Conservation (phyloP, 2,888 invertebrate species). For the Drosophila koepferae region DNA sequence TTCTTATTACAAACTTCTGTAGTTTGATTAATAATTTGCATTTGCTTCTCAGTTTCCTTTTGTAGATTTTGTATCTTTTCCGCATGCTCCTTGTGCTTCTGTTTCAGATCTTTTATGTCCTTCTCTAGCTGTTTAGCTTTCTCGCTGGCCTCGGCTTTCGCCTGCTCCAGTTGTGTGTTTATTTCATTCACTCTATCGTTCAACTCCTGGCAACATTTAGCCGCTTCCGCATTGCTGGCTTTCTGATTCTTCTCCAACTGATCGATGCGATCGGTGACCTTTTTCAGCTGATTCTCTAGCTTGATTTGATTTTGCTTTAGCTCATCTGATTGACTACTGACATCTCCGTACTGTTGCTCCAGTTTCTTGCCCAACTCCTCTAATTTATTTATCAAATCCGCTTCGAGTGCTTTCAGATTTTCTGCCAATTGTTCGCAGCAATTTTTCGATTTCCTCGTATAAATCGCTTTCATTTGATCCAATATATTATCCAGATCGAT, state of each 20-base stretch:
- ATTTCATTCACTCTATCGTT: slow-evolving; percentile 12
- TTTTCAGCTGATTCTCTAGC: slow-evolving; percentile 6
- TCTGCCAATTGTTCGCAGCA: slow-evolving; percentile 39
- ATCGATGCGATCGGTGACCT: slow-evolving; percentile 3
- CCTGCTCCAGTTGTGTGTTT: not conserved
- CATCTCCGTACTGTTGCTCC: not conserved
- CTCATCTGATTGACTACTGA: not conserved
- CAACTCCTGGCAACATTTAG: slow-evolving; percentile 40
- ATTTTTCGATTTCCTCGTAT: slow-evolving; percentile 4
- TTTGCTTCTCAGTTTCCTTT: slow-evolving; percentile 1
- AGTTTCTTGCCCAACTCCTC: slow-evolving; percentile 1
- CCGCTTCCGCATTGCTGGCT: too few relatives aligned
- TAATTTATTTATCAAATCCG: slow-evolving; percentile 9
- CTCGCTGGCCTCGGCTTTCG: not conserved
- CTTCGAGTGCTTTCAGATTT: slow-evolving; percentile 21
- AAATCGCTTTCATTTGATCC: slow-evolving; percentile 9
- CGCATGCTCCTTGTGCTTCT: slow-evolving; percentile 26
- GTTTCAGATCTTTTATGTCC: slow-evolving; percentile 18
- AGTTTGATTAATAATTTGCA: not conserved
- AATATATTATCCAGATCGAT: slow-evolving; percentile 49
- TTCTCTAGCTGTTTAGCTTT: slow-evolving; percentile 7
- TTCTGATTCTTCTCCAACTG: slow-evolving; percentile 18
- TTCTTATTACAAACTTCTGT: slow-evolving; percentile 17
- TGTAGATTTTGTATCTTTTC: not conserved
- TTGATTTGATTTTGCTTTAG: slow-evolving; percentile 3